phyloP scores from a whole-genome alignment of 2,888 invertebrate genomes.

The Tenodera sinensis region DNA sequence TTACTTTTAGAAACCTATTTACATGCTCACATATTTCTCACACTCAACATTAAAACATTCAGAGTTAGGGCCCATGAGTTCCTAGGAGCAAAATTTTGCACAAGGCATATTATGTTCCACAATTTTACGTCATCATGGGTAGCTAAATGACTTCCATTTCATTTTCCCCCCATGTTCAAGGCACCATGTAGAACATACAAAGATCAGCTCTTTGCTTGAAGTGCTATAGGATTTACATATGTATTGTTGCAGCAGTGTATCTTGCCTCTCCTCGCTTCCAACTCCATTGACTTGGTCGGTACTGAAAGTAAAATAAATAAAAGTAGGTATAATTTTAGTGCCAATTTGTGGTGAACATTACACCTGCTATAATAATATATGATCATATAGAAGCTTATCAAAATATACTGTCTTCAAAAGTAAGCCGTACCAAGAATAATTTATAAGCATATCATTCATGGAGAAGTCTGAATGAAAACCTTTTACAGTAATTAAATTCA shows the following conservation, averaged over 20 bases:
- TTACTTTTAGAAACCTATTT: background rate
- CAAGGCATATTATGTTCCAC: background rate
- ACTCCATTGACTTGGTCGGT: conserved; percentile 91
- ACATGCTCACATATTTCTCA: background rate
- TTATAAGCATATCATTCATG: no score
- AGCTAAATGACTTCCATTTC: background rate
- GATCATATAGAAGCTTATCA: no score
- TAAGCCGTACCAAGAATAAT: no score
- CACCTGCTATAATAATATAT: no score
- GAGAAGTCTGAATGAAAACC: no score
- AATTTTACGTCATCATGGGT: background rate
- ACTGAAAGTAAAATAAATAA: conserved; percentile 55
- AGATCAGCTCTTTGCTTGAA: background rate
- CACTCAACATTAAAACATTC: background rate
- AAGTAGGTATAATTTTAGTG: no score
- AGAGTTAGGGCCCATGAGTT: background rate
- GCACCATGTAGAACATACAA: background rate
- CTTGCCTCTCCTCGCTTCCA: conserved; percentile 89
- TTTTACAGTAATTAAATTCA: no score
- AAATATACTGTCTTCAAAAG: no score
- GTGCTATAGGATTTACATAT: conserved; percentile 63
- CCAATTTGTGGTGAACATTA: no score
- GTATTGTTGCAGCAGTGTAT: conserved; percentile 91
- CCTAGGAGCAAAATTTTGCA: background rate
- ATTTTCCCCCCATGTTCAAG: background rate